A percentile compares a stretch with the other conserved stretches of the same genome.
Conservation (phyloP, 2,113 vertebrate species). For the Tinamus guttatus region DNA sequence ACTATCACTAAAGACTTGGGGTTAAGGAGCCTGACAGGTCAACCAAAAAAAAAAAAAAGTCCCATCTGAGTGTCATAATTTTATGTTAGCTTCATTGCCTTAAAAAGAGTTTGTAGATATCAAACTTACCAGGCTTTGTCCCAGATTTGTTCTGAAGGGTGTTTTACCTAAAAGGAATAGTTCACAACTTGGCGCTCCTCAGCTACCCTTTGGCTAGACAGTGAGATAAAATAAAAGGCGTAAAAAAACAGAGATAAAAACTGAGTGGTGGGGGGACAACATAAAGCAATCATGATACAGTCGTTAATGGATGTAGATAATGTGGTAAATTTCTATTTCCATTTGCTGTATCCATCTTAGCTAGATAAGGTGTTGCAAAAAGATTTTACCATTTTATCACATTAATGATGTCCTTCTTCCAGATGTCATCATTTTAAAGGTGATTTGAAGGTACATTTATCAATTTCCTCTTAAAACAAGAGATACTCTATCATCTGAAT, state of each 20-base stretch:
- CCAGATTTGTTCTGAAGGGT: not conserved
- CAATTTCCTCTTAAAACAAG: not conserved
- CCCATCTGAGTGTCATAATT: not conserved
- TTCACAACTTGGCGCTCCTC: not conserved
- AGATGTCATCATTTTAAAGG: not conserved
- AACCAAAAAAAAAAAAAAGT: not conserved
- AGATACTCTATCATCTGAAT: not conserved
- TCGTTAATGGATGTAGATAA: not conserved
- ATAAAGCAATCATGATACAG: not conserved
- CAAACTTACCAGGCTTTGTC: not conserved
- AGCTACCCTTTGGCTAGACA: not conserved
- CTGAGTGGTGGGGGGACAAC: not conserved
- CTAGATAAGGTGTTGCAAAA: not conserved
- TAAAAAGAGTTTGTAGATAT: not conserved
- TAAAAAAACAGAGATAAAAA: not conserved
- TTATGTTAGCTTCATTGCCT: not conserved
- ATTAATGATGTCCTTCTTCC: not conserved
- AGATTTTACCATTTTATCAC: not conserved
- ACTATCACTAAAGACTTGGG: not conserved
- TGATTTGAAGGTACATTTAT: not conserved
- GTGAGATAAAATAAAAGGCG: not conserved
- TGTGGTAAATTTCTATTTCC: not conserved
- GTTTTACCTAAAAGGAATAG: not conserved
- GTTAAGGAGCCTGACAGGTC: not conserved
- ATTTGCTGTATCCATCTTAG: not conserved